Evolutionary conservation across 37 sponge, comb jelly and placozoan species (phyloP), one percentile per base, ranked within the genome.

Genomic region (Geodia barretti): DNA sequence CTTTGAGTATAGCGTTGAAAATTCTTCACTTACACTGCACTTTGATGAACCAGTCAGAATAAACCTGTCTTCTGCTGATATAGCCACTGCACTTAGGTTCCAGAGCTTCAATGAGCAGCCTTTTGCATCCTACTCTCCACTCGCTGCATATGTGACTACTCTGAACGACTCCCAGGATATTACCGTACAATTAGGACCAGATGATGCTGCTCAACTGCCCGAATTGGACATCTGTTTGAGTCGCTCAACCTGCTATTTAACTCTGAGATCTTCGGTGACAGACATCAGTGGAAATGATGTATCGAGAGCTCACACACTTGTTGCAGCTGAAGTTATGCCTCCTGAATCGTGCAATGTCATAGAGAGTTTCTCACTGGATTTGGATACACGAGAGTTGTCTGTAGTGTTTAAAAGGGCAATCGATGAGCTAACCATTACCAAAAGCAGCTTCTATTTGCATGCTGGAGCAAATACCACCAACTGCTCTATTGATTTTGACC

Each of bases 31-130:
- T 14, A 70, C 74, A 1, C 79, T 95, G 4, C 72, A 74, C 28
- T 90, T 95, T 75, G 68, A 79, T 74, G 95, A 95, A 75, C 76
- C 76, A 62, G 86, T 92, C 21, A 72, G 82, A 36, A 43, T 47
- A 14, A 47, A 47, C 54, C 14, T 47, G 14, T 17, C 85, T 39
- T 63, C 54, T 34, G 61, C 82, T 47, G 38, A 88, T 7, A 77
- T 75, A 39, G 59, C 69, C 28, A n/a, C 64, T 25, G 82, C 78
- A 24, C 65, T 92, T 32, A 75, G 68, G n/a, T 78, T 92, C 35
- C 88, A 83, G 42, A 83, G 43, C 54, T 85, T 83, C 76, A 67
- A 76, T 41, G 36, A 39, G 2, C 64, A 62, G 19, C 93, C 93
- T 0, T 81, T 80, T 37, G 60, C 33, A 2, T 37, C 30, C n/a